Evolutionary conservation across 2,113 vertebrate species (phyloP).

Genomic region (Forbesichthys papilliferus): DNA sequence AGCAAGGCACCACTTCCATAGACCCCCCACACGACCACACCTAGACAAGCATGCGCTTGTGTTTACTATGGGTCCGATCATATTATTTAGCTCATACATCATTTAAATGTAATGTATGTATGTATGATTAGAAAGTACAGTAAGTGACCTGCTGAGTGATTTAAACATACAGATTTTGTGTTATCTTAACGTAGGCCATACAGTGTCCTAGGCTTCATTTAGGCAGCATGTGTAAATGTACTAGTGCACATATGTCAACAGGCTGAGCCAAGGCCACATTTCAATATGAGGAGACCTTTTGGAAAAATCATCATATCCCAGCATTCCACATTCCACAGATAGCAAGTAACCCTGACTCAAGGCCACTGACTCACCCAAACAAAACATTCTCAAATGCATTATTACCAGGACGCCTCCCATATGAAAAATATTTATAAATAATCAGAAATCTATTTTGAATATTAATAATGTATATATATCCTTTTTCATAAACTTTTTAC

Average conservation of each 20-base stretch:
- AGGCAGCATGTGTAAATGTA: not conserved
- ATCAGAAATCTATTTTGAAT: too few relatives aligned
- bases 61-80: not conserved
- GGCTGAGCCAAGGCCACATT: conserved; percentile 18
- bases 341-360: conserved; percentile 16
- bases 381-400: not conserved
- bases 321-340: conserved; percentile 21
- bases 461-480: too few relatives aligned
- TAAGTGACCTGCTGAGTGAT: too few relatives aligned
- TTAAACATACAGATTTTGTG: too few relatives aligned
- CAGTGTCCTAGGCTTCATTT: too few relatives aligned
- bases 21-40: conserved; percentile 91
- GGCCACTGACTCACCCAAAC: conserved; percentile 24
- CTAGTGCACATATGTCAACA: not conserved
- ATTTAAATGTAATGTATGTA: too few relatives aligned
- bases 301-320: conserved; percentile 42
- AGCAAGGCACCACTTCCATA: conserved; percentile 88
- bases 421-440: too few relatives aligned
- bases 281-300: conserved; percentile 37
- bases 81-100: too few relatives aligned
- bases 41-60: conserved; percentile 50
- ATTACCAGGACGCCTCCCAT: not conserved
- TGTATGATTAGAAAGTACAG: too few relatives aligned
- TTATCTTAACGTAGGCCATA: too few relatives aligned
- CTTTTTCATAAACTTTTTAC: too few relatives aligned